Evolutionary conservation across 2,797 vertebrate genomes (phyloP), one percentile per base, ranked within the genome.

Genomic region (Lacerta bilineata): DNA sequence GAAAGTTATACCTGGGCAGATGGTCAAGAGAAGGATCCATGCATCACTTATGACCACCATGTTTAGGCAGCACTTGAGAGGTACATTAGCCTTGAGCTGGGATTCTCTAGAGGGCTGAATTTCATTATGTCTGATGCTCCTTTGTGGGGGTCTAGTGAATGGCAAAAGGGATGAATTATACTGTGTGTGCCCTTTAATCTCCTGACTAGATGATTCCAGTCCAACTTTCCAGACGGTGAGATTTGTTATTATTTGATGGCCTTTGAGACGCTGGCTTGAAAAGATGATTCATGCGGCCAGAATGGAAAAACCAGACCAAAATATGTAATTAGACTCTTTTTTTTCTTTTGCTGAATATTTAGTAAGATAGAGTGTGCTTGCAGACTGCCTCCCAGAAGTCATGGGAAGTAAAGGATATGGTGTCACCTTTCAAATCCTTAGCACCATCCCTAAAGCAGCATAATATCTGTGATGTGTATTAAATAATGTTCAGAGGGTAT

Each of bases 131-230:
- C 83, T 79, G 61, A 43, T 8, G 90, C 3, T 4, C 20, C 13
- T 76, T 27, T 50, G 68, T 25, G 86, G 4, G 17, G 18, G n/a
- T 33, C 46, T 87, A 59, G 8, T 8, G 78, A 84, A 76, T 8
- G 66, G 0, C 46, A 18, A 71, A 90, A 75, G 25, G 3, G 18
- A 1, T 50, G 3, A 0, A 0, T 79, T 69, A 41, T 84, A 7
- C 79, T 88, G 77, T 88, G 39, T 69, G 29, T 64, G 5, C 5
- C 64, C 23, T 81, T 25, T 27, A 64, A 46, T 74, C 90, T 90
- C 78, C 71, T 89, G 25, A 27, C 20, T 13, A 55, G 27, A 39
- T 27, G 3, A 18, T 25, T 11, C 50, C 1, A 1, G 66, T 0
- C 7, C 10, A 86, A 43, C 66, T 72, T 78, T 43, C 11, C 17